phyloP scores from a whole-genome alignment of 2,888 invertebrate genomes.

The Apeira syringaria region DNA sequence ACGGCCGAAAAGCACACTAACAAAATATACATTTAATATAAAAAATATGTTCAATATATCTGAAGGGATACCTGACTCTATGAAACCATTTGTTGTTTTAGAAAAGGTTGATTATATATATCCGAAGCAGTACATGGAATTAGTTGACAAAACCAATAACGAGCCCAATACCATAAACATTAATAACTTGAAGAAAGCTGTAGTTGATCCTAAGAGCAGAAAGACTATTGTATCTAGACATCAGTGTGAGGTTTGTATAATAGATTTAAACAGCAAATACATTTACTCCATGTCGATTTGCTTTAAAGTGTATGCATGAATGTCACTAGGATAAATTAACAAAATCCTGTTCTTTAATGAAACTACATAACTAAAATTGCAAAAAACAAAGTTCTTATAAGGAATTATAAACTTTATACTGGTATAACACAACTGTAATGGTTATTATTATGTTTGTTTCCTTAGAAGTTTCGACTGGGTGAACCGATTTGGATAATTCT shows the following conservation, averaged over 20 bases:
- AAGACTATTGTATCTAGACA: constrained; percentile 58
- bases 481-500: too few relatives aligned
- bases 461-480: too few relatives aligned
- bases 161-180: not conserved
- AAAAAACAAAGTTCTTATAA: too few relatives aligned
- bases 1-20: constrained; percentile 29
- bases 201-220: constrained; percentile 51
- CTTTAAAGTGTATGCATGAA: too few relatives aligned
- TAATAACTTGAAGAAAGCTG: constrained; percentile 38
- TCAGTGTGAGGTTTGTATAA: constrained; percentile 56
- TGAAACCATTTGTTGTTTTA: constrained; percentile 53
- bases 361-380: too few relatives aligned
- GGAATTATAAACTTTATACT: too few relatives aligned
- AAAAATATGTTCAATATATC: constrained; percentile 44
- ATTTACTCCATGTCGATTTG: too few relatives aligned
- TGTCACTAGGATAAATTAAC: too few relatives aligned
- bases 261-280: too few relatives aligned
- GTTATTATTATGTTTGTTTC: too few relatives aligned
- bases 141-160: constrained; percentile 4
- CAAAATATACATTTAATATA: constrained; percentile 18
- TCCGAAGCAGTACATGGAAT: constrained; percentile 12
- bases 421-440: too few relatives aligned
- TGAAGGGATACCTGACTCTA: constrained; percentile 50
- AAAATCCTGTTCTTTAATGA: too few relatives aligned
- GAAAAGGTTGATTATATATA: constrained; percentile 40